These are phyloP conservation scores for Homalodisca vitripennis DNA, from an alignment of 1,140 invertebrate genomes.

Conservation along the genomic window DNA sequence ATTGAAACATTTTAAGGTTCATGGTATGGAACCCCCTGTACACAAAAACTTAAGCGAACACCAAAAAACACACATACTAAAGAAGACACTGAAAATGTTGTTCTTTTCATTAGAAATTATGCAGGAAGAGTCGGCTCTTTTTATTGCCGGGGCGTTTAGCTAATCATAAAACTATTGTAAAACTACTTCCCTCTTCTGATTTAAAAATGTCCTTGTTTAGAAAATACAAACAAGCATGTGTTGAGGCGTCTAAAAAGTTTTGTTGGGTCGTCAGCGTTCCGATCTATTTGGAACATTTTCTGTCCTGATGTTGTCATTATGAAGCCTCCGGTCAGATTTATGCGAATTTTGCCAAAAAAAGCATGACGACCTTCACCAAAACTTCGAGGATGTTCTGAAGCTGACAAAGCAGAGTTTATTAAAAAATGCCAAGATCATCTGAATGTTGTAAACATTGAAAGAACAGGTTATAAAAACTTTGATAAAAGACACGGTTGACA, in stretches of 20 bases:
- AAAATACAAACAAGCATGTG: constrained; percentile 28
- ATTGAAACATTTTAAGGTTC: constrained; percentile 10
- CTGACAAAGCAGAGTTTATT: constrained; percentile 25
- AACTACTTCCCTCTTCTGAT: constrained; percentile 29
- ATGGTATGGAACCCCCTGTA: constrained; percentile 7
- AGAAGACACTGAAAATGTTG: constrained; percentile 10
- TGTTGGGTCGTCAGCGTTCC: no score
- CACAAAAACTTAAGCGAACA: constrained; percentile 19
- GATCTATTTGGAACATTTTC: constrained; percentile 22
- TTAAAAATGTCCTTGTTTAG: not conserved
- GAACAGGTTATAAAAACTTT: constrained; percentile 14
- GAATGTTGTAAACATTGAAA: constrained; percentile 21
- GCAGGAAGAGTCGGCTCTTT: constrained; percentile 25
- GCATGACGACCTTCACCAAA: constrained; percentile 17
- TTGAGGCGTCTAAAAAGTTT: constrained; percentile 1
- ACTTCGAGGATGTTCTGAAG: constrained; percentile 1
- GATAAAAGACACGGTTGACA: constrained; percentile 13
- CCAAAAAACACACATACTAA: constrained; percentile 1
- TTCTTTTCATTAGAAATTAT: constrained; percentile 30
- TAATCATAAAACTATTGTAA: constrained; percentile 11
- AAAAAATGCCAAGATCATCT: constrained; percentile 18
- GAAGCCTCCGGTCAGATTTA: constrained; percentile 26
- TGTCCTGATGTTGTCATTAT: constrained; percentile 26
- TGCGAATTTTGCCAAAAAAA: constrained; percentile 27
- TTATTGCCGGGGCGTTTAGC: constrained; percentile 24